A percentile compares a stretch with the other conserved stretches of the same genome.
These are phyloP conservation scores for Phortica okadai DNA, from an alignment of 2,888 invertebrate species.

Conservation along the genomic window DNA sequence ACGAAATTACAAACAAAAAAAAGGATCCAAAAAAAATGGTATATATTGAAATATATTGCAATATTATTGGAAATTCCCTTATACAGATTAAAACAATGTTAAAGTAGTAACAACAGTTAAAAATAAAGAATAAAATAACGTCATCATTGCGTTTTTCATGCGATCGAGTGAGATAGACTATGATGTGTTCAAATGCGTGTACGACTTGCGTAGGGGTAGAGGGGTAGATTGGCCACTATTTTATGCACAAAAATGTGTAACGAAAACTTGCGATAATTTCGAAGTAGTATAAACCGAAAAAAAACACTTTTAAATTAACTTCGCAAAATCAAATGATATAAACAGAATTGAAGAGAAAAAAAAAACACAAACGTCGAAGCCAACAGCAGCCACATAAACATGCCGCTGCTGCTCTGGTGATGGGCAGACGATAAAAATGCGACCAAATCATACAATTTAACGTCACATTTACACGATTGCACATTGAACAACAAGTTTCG, in stretches of 20 bases:
- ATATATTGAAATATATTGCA: not conserved
- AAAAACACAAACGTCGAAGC: not conserved
- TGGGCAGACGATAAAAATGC: not conserved
- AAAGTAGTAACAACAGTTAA: not conserved
- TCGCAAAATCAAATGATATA: not conserved
- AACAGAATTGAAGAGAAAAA: not conserved
- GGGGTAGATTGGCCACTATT: not conserved
- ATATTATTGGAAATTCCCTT: not conserved
- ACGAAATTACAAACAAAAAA: not conserved
- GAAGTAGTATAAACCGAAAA: not conserved
- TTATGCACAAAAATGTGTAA: not conserved
- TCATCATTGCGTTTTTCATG: conserved; percentile 5
- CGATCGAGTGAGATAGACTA: not conserved
- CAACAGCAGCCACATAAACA: not conserved
- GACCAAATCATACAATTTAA: conserved; percentile 6
- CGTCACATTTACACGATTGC: not conserved
- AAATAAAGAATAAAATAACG: not conserved
- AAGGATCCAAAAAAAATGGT: not conserved
- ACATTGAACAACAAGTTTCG: conserved; percentile 19
- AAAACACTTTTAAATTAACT: not conserved
- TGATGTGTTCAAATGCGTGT: not conserved
- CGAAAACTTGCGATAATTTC: too few relatives aligned
- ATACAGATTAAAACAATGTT: not conserved
- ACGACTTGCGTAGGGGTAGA: not conserved
- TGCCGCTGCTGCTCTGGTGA: not conserved